Evolutionary conservation across 2,113 vertebrate species (phyloP).

Genomic region (Bujurquina vittata): DNA sequence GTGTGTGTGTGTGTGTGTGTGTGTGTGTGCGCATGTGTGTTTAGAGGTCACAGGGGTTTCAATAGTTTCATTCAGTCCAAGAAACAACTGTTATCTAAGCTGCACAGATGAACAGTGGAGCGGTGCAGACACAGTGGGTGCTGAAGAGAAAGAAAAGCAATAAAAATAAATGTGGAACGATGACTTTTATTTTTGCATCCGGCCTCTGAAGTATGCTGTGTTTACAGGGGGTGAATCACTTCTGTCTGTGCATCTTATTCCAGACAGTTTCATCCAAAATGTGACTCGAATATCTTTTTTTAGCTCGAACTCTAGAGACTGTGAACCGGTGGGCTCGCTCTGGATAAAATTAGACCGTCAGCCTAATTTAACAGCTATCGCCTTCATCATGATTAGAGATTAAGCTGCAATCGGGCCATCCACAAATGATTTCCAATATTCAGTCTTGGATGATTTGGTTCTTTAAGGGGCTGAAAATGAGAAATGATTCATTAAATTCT

Average conservation of each 20-base stretch:
- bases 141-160: no score
- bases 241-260: neutral
- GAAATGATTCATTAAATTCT: no score
- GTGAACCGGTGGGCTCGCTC: neutral
- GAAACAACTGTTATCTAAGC: constrained; percentile 17
- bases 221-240: constrained; percentile 1
- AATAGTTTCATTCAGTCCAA: constrained; percentile 14
- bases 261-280: constrained; percentile 21
- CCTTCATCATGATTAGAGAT: constrained; percentile 23
- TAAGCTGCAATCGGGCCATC: neutral
- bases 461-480: no score
- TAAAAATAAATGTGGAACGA: neutral
- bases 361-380: constrained; percentile 31
- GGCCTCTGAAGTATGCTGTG: neutral
- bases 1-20: constrained; percentile 13
- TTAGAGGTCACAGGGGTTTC: constrained; percentile 15
- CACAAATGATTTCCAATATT: neutral
- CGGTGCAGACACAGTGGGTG: neutral
- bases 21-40: constrained; percentile 14
- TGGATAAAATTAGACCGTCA: constrained; percentile 37
- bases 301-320: constrained; percentile 7
- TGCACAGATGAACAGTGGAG: constrained; percentile 10
- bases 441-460: neutral
- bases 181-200: neutral
- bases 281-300: constrained; percentile 15